Evolutionary conservation across 2,113 vertebrate species (phyloP).

Genomic region (Poecilia latipinna): DNA sequence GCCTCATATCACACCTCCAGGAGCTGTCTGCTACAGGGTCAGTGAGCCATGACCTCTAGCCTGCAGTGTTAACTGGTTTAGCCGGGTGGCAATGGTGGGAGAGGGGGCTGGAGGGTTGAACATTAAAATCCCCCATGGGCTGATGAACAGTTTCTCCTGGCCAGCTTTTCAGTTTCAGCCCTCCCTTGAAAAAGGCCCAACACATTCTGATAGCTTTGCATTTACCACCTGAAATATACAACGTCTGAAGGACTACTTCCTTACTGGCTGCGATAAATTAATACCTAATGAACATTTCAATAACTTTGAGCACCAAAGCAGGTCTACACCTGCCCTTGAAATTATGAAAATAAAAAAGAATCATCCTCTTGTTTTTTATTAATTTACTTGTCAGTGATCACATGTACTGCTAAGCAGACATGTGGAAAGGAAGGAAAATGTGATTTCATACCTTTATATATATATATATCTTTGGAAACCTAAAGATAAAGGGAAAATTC

Average conservation of each 20-base stretch:
- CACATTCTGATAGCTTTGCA: constrained; percentile 35
- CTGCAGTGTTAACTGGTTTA: constrained; percentile 75
- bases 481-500: too few relatives aligned
- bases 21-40: constrained; percentile 65
- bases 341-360: neutral
- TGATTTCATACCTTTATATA: too few relatives aligned
- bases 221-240: constrained; percentile 16
- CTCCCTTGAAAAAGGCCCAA: constrained; percentile 18
- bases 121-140: constrained; percentile 55
- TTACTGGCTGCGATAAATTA: neutral
- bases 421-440: neutral
- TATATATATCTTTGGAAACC: too few relatives aligned
- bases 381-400: neutral
- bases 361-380: neutral
- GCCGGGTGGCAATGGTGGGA: constrained; percentile 71
- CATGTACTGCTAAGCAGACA: neutral
- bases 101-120: constrained; percentile 47
- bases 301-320: neutral
- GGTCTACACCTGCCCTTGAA: neutral
- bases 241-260: constrained; percentile 7
- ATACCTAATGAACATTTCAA: neutral
- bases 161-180: constrained; percentile 25
- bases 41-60: constrained; percentile 68
- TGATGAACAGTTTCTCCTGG: constrained; percentile 54
- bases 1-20: constrained; percentile 77